Conservation (phyloP, 2,888 invertebrate genomes). For the Trichopria drosophilae region DNA sequence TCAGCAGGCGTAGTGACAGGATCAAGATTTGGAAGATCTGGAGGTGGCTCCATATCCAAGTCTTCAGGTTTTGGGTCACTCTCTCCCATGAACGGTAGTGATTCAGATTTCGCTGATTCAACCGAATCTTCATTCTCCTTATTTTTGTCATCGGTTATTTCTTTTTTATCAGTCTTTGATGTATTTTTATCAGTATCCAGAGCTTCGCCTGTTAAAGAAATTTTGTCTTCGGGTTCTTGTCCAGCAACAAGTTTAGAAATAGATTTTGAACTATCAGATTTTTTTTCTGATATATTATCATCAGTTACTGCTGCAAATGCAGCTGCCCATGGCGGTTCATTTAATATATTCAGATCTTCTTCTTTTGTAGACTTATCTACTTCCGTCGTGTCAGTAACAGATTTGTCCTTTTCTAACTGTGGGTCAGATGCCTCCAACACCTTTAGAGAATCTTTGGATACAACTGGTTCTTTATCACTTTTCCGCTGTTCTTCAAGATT, state of each 20-base stretch:
- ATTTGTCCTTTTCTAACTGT: no score
- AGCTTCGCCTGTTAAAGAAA: no score
- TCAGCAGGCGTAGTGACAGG: conserved; percentile 43
- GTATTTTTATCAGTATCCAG: background rate
- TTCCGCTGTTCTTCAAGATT: no score
- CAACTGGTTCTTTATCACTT: no score
- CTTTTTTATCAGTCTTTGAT: background rate
- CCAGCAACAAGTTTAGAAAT: no score
- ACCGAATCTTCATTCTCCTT: conserved; percentile 3
- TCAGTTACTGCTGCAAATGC: conserved; percentile 24
- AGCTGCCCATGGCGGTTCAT: conserved; percentile 43
- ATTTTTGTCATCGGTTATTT: conserved; percentile 4
- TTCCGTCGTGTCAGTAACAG: no score
- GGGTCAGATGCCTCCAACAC: no score
- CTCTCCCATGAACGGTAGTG: conserved; percentile 52
- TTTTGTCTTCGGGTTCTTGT: no score
- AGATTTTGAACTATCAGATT: no score
- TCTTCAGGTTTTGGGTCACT: conserved; percentile 54
- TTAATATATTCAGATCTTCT: conserved; percentile 31
- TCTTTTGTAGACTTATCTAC: no score
- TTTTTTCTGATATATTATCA: no score
- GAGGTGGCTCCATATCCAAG: conserved; percentile 53
- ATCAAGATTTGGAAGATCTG: conserved; percentile 51
- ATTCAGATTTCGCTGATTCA: conserved; percentile 37
- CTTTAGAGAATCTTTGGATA: no score